phyloP scores from a whole-genome alignment of 2,888 invertebrate genomes.

The Itoplectis maculator region DNA sequence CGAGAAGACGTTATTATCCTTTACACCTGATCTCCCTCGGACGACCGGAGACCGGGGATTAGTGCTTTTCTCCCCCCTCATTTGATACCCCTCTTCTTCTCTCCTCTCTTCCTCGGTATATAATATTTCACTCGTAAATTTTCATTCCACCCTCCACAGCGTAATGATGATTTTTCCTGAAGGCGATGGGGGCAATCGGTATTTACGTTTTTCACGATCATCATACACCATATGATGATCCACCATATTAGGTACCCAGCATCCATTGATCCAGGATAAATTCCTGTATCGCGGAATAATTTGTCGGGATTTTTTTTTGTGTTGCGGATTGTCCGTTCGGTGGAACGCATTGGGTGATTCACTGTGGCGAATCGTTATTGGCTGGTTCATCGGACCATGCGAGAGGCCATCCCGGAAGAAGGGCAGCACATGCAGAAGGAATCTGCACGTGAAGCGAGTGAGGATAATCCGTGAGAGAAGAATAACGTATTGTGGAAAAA shows the following conservation, averaged over 20 bases:
- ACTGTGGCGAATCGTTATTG: constrained; percentile 37
- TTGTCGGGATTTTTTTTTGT: not conserved
- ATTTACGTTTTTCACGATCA: not conserved
- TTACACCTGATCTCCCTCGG: constrained; percentile 72
- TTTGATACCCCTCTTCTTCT: not conserved
- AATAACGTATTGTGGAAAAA: constrained; percentile 32
- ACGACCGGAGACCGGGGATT: not conserved
- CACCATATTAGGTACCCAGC: no score
- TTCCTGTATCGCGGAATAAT: not conserved
- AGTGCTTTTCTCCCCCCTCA: not conserved
- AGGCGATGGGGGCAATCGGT: not conserved
- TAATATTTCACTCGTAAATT: not conserved
- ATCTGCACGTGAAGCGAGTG: not conserved
- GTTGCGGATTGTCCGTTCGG: not conserved
- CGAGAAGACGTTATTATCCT: constrained; percentile 79
- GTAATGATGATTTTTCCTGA: not conserved
- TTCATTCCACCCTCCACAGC: not conserved
- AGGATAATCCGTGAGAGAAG: constrained; percentile 4
- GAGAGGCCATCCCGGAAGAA: constrained; percentile 47
- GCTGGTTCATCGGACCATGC: constrained; percentile 31
- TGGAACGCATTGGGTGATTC: constrained; percentile 9
- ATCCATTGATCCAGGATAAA: no score
- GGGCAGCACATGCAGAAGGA: constrained; percentile 53
- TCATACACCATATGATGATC: no score
- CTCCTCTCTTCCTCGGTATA: not conserved